A percentile compares a stretch with the other conserved stretches of the same genome.
Evolutionary conservation across 2,888 invertebrate genomes (phyloP).

Genomic region (Spisula solida): DNA sequence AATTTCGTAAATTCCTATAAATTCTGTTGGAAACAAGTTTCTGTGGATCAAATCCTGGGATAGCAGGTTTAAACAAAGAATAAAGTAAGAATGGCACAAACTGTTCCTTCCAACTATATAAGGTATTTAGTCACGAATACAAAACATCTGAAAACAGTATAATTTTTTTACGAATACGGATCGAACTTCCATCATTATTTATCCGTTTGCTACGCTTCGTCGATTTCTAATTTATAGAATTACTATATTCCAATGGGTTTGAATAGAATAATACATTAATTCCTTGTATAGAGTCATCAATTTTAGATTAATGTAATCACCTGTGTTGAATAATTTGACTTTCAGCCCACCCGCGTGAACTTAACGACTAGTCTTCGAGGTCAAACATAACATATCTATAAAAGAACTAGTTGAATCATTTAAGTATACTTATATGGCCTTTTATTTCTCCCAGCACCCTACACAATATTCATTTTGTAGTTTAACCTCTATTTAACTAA

Average conservation of each 20-base stretch:
- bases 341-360: background rate
- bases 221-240: background rate
- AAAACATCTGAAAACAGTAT: too few relatives aligned
- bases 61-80: too few relatives aligned
- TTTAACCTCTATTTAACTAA: background rate
- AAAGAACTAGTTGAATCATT: background rate
- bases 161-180: background rate
- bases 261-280: slow-evolving; percentile 15
- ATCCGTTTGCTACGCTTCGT: background rate
- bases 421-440: background rate
- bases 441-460: background rate
- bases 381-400: background rate
- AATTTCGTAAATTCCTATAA: too few relatives aligned
- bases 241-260: background rate
- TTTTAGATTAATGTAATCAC: background rate
- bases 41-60: too few relatives aligned
- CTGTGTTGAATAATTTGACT: background rate
- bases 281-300: background rate
- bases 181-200: background rate
- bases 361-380: background rate
- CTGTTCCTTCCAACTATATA: too few relatives aligned
- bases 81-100: too few relatives aligned
- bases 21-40: too few relatives aligned
- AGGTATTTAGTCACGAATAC: too few relatives aligned
- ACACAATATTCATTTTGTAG: background rate